Evolutionary conservation across 2,888 invertebrate species (phyloP).

Genomic region (Phasia obesa): DNA sequence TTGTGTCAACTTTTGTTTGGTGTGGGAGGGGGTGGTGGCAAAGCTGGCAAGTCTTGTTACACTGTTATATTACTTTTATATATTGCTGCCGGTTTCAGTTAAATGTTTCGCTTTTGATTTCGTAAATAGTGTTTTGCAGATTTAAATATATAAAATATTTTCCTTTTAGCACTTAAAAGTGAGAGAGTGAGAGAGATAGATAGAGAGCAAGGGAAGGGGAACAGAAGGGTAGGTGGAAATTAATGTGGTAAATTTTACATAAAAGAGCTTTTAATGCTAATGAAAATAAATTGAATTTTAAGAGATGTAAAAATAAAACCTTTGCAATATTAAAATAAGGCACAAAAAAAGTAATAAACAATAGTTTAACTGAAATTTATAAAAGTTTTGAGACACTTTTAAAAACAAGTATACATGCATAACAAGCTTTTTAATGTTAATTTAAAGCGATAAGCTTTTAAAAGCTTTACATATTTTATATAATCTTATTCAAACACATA

Average conservation of each 20-base stretch:
- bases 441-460: too few species aligned
- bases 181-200: neutral
- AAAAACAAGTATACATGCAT: neutral
- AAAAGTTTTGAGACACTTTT: conserved; percentile 3
- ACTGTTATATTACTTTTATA: conserved; percentile 45
- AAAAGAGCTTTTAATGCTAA: conserved; percentile 70
- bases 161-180: neutral
- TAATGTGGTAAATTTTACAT: conserved; percentile 70
- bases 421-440: neutral
- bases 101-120: conserved; percentile 71
- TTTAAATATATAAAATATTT: conserved; percentile 37
- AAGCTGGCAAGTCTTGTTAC: conserved; percentile 40
- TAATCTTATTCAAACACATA: too few species aligned
- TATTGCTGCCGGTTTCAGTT: conserved; percentile 60
- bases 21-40: too few species aligned
- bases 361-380: conserved; percentile 36
- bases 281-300: conserved; percentile 68
- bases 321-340: neutral
- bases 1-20: neutral
- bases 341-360: conserved; percentile 16
- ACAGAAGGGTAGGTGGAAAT: conserved; percentile 21
- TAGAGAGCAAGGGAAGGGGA: neutral
- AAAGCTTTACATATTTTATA: too few species aligned
- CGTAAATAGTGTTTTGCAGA: conserved; percentile 65
- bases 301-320: conserved; percentile 16